phyloP scores from a whole-genome alignment of 1,140 invertebrate genomes.

The Zaprionus inermis region DNA sequence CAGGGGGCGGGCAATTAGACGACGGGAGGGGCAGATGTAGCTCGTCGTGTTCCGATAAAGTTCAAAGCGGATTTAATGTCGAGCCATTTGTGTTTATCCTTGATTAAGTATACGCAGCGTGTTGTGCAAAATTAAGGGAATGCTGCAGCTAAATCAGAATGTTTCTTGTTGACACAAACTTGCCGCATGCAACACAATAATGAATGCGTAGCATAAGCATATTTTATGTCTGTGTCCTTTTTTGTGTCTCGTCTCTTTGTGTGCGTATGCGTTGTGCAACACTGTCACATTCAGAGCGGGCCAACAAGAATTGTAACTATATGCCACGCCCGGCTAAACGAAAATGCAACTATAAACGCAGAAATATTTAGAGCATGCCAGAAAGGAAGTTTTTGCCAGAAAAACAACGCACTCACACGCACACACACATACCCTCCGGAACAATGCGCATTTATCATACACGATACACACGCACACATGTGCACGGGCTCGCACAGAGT shows the following conservation, averaged over 20 bases:
- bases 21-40: constrained; percentile 14
- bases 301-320: constrained; percentile 23
- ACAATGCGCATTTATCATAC: constrained; percentile 45
- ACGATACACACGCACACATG: constrained; percentile 12
- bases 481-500: background rate
- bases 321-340: constrained; percentile 22
- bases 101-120: constrained; percentile 7
- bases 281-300: constrained; percentile 6
- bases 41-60: constrained; percentile 37
- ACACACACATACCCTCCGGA: constrained; percentile 10
- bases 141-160: constrained; percentile 14
- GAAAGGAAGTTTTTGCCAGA: constrained; percentile 20
- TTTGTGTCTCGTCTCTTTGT: background rate
- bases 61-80: constrained; percentile 48
- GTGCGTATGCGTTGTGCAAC: background rate
- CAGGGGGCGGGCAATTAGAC: constrained; percentile 56
- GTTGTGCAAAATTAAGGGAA: background rate
- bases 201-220: constrained; percentile 38
- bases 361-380: constrained; percentile 35
- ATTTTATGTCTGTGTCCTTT: constrained; percentile 16
- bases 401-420: constrained; percentile 15
- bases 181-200: constrained; percentile 26
- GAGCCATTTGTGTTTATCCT: constrained; percentile 24
- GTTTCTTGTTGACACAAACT: constrained; percentile 7
- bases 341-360: constrained; percentile 39